A percentile compares a stretch with the other conserved stretches of the same genome.
phyloP scores from a whole-genome alignment of 2,888 invertebrate genomes.

The Psylliodes chrysocephalus region DNA sequence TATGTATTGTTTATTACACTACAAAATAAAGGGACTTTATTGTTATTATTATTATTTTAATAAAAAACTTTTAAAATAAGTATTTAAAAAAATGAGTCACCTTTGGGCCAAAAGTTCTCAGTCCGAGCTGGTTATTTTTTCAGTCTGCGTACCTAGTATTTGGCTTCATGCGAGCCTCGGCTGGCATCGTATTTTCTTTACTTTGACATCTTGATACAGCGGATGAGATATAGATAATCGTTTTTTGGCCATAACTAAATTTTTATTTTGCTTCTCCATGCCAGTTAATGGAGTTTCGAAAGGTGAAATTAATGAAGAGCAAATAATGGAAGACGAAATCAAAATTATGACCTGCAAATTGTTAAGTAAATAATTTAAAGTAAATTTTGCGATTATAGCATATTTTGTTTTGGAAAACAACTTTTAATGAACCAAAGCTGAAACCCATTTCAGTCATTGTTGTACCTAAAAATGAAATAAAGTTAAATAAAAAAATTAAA shows the following conservation, averaged over 20 bases:
- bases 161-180: constrained; percentile 47
- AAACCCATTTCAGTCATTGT: too few relatives aligned
- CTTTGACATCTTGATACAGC: constrained; percentile 60
- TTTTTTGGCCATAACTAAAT: constrained; percentile 40
- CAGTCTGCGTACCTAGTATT: constrained; percentile 24
- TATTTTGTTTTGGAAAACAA: too few relatives aligned
- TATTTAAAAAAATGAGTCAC: too few relatives aligned
- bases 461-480: too few relatives aligned
- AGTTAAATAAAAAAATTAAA: too few relatives aligned
- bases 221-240: constrained; percentile 44
- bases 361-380: not conserved
- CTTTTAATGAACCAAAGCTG: too few relatives aligned
- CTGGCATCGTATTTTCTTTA: constrained; percentile 55
- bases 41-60: too few relatives aligned
- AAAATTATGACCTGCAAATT: constrained; percentile 18
- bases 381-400: not conserved
- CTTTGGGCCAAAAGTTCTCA: not conserved
- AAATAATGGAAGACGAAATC: constrained; percentile 10
- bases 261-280: constrained; percentile 27
- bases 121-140: constrained; percentile 16
- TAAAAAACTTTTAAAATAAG: too few relatives aligned
- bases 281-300: constrained; percentile 20
- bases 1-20: too few relatives aligned
- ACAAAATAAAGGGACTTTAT: too few relatives aligned
- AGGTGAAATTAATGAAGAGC: constrained; percentile 23